These are phyloP conservation scores for Ophion ventricosus DNA, from an alignment of 2,888 invertebrate genomes.

Conservation along the genomic window DNA sequence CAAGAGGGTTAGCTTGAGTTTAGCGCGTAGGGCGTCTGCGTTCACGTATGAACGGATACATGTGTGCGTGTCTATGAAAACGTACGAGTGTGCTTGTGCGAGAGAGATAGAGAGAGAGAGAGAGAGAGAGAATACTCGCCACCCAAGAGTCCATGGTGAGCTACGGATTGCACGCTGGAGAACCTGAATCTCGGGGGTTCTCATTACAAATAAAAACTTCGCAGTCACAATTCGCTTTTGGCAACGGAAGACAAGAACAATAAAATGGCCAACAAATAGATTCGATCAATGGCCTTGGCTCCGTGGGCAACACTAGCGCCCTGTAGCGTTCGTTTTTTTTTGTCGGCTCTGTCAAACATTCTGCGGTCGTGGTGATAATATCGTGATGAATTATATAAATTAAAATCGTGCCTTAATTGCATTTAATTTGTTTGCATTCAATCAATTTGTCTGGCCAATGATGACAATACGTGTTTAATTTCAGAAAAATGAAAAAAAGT, in stretches of 20 bases:
- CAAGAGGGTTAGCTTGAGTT: constrained; percentile 72
- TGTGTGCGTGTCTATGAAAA: constrained; percentile 28
- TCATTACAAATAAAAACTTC: constrained; percentile 72
- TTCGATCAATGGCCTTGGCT: too few species aligned
- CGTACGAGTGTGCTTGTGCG: constrained; percentile 19
- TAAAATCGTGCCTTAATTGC: too few species aligned
- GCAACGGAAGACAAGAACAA: neutral
- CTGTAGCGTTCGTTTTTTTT: too few species aligned
- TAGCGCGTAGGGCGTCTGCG: constrained; percentile 74
- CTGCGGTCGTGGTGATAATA: too few species aligned
- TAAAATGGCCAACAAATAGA: neutral
- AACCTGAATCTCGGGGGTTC: constrained; percentile 82
- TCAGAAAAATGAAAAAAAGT: too few species aligned
- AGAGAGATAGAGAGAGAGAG: constrained; percentile 22
- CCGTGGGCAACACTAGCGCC: too few species aligned
- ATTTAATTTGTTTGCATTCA: too few species aligned
- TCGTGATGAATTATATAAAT: too few species aligned
- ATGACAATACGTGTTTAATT: too few species aligned
- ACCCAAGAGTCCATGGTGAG: constrained; percentile 76
- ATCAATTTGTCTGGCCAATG: too few species aligned
- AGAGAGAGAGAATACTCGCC: constrained; percentile 66
- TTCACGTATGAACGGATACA: constrained; percentile 67
- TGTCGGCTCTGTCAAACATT: too few species aligned
- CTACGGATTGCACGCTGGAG: constrained; percentile 75
- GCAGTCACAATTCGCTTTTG: constrained; percentile 16